phyloP scores from a whole-genome alignment of 2,888 invertebrate genomes.

The Apotomis capreana region DNA sequence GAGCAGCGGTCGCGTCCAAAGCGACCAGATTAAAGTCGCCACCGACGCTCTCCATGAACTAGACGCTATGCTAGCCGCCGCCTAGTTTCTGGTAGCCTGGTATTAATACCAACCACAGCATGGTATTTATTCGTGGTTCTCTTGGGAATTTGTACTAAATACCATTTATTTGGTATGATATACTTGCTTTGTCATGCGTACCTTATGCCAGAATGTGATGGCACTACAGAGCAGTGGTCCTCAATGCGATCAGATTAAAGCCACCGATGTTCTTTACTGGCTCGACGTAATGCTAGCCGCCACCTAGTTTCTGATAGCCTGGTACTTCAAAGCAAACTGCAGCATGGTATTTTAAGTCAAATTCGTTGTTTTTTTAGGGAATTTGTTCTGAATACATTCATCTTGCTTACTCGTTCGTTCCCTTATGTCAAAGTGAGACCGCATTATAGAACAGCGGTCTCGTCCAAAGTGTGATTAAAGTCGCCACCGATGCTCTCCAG shows the following conservation, averaged over 20 bases:
- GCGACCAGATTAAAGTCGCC: conserved; percentile 58
- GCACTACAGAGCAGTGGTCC: conserved; percentile 56
- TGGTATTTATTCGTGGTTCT: too few relatives aligned
- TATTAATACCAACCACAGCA: background rate
- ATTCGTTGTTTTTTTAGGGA: too few relatives aligned
- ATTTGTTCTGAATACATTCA: too few relatives aligned
- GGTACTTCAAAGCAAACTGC: conserved; percentile 1
- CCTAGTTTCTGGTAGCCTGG: conserved; percentile 46
- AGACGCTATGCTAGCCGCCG: conserved; percentile 61
- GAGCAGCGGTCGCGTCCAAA: conserved; percentile 57
- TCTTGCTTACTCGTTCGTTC: too few relatives aligned
- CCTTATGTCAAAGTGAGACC: conserved; percentile 1
- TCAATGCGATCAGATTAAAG: conserved; percentile 59
- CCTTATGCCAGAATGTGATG: conserved; percentile 56
- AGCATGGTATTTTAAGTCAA: too few relatives aligned
- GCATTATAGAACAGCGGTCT: conserved; percentile 56
- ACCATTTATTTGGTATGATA: too few relatives aligned
- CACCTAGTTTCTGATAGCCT: conserved; percentile 46
- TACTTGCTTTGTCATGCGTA: too few relatives aligned
- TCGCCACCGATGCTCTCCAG: conserved; percentile 61
- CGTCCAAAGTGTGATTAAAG: conserved; percentile 58
- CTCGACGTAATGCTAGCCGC: conserved; percentile 64
- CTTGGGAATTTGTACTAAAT: too few relatives aligned
- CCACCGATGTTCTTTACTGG: conserved; percentile 60
- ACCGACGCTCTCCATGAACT: conserved; percentile 61